phyloP scores from a whole-genome alignment of 2,113 vertebrate genomes.

The Sphaerodactylus townsendi region DNA sequence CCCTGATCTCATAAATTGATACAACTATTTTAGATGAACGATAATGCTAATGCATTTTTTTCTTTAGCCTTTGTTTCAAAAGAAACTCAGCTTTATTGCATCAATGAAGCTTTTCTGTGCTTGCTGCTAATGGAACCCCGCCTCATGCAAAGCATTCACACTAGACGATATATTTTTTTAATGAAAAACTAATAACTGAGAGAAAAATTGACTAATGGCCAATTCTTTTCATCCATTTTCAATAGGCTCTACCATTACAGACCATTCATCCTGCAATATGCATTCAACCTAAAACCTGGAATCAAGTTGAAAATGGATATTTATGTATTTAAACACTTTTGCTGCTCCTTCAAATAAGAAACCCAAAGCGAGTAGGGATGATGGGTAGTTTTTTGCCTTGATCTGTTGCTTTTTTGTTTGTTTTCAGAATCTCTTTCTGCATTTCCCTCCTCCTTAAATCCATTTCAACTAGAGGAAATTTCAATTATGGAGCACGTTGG shows the following conservation, averaged over 20 bases:
- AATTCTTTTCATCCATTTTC: neutral
- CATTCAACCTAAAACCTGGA: neutral
- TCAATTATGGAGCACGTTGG: too few relatives aligned
- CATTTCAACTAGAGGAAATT: too few relatives aligned
- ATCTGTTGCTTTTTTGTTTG: too few relatives aligned
- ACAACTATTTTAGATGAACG: constrained; percentile 43
- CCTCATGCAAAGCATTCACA: constrained; percentile 45
- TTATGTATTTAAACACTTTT: too few relatives aligned
- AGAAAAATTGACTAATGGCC: constrained; percentile 2
- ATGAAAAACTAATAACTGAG: constrained; percentile 37
- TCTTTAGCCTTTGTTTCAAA: constrained; percentile 39
- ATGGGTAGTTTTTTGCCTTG: too few relatives aligned
- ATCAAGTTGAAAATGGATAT: neutral
- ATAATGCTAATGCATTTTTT: constrained; percentile 47
- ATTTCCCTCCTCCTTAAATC: too few relatives aligned
- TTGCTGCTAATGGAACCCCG: constrained; percentile 27
- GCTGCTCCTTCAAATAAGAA: too few relatives aligned
- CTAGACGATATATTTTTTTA: constrained; percentile 9
- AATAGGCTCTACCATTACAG: neutral
- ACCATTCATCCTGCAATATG: neutral
- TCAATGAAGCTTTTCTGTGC: constrained; percentile 40
- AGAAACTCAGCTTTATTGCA: constrained; percentile 41
- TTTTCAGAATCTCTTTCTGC: too few relatives aligned
- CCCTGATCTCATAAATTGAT: constrained; percentile 31
- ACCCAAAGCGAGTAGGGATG: too few relatives aligned